Base-by-base conservation (phyloP, 2,888 invertebrate species). In the Acanthosepion pharaonis region DNA sequence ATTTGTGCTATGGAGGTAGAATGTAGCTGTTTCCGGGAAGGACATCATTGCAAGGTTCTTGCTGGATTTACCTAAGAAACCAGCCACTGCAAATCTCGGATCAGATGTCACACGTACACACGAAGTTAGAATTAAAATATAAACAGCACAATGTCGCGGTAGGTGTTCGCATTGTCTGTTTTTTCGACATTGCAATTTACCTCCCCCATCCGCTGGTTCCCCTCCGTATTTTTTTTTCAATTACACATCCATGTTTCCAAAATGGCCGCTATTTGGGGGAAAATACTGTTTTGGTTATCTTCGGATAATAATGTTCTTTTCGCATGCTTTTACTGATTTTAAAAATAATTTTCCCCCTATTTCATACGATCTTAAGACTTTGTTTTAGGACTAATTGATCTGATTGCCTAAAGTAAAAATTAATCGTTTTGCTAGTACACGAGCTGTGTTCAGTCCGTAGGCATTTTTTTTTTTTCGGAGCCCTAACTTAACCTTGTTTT, bases 1-100 rank as follows among this genome's bases (percentile, higher is more conserved):
- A 78, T 78, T 78, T 78, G n/a, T 78, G 78, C n/a, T 78, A 78
- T 78, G 78, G 78, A 78, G 78, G 78, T 78, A 78, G 78, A 78
- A 78, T 78, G n/a, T 78, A 78, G 78, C 78, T 78, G n/a, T 78
- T 78, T 78, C 78, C 78, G 78, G n/a, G 33, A 78, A 78, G 78
- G 78, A 78, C n/a, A 78, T 78, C 78, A 18, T 78, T 33, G n/a
- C n/a, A 78, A 9, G 78, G 33, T 78, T 78, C 78, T 78, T 78
- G 78, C 78, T 78, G 78, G 78, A 78, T 78, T 78, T 78, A 78
- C 78, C 78, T 78, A 78, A 78, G n/a, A 78, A 78, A n/a, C 78
- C 78, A 78, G 78, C 78, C 18, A 33, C 78, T 33, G 9, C 11
- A 78, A 33, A 33, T 78, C 78, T 78, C 78, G 78, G 78, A 78